Percentiles rank a stretch among this genome's conserved stretches.
Evolutionary conservation across 2,797 vertebrate species (phyloP).

Genomic region (Microctenopoma steveboyesi): DNA sequence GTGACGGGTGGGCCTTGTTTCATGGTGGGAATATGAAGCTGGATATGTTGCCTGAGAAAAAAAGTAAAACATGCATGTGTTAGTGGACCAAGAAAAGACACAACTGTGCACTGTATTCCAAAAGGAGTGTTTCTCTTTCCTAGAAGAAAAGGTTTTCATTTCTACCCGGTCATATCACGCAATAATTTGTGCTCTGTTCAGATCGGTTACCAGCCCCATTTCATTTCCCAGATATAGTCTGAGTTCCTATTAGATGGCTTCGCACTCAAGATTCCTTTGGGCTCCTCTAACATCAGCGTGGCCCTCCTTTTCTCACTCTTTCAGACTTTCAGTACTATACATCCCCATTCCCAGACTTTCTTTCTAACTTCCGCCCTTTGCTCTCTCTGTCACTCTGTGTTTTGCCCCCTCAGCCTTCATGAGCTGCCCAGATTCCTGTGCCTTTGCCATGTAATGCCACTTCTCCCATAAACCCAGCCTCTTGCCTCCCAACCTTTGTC

Average conservation of each 20-base stretch:
- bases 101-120: conserved; percentile 25
- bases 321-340: conserved; percentile 62
- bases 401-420: conserved; percentile 30
- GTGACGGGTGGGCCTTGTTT: conserved; percentile 70
- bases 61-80: conserved; percentile 9
- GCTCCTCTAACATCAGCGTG: conserved; percentile 82
- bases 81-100: conserved; percentile 25
- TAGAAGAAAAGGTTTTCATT: conserved; percentile 20
- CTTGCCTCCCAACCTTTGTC: conserved; percentile 15
- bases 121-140: conserved; percentile 22
- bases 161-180: conserved; percentile 40
- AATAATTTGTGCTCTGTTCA: conserved; percentile 58
- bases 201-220: conserved; percentile 45
- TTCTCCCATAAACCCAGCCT: conserved; percentile 61
- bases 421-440: conserved; percentile 26
- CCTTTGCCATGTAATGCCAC: conserved; percentile 66
- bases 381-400: conserved; percentile 28
- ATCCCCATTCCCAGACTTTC: conserved; percentile 4
- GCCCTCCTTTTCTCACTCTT: conserved; percentile 65
- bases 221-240: conserved; percentile 77
- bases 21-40: conserved; percentile 64
- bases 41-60: conserved; percentile 34
- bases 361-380: conserved; percentile 33
- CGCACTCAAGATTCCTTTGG: conserved; percentile 80
- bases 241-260: conserved; percentile 81